Base-by-base conservation (phyloP, 1,140 invertebrate genomes). In the Drosophila arawakana region DNA sequence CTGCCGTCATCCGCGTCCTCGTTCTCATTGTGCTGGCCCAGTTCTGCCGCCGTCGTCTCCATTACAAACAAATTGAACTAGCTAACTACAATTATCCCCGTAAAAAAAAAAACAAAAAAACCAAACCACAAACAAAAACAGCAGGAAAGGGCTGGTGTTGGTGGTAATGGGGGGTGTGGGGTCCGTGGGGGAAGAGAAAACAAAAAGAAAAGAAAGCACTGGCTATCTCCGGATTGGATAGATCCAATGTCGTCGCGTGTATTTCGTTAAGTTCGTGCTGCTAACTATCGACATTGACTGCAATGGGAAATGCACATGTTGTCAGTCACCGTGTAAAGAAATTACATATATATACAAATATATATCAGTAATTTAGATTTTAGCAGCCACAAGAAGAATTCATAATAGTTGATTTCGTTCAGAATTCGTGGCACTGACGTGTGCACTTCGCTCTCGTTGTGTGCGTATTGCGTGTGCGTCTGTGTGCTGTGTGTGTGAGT, bases 211-310 rank as follows among this genome's bases (percentile, higher is more conserved):
- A 18, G 25, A 6, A 50, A 50, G 55, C 78, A 77, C 77, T 84
- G 78, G 81, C 79, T 85, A 85, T 81, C 82, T 85, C 63, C 66
- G 61, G 67, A 52, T 39, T 61, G 76, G 78, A 86, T 86, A 54
- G 67, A 63, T 81, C 82, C 82, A 81, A 73, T 78, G 76, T 80
- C 78, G 73, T 76, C 54, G 70, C 54, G 68, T 18, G 61, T 60
- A 41, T 76, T 66, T 76, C 68, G 73, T 76, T 41, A 49, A 10
- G 54, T 88, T 66, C 76, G 68, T 47, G 72, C 83, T 80, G 72
- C 76, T 80, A 73, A 50, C 79, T 88, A 84, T 84, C 81, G 81
- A 88, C 82, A 86, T 86, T 82, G 83, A 82, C 83, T 80, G 83
- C 61, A 86, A 82, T 30, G 61, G 65, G 39, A 69, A 65, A 41